Evolutionary conservation across 53 echinoderm and acorn worm species (phyloP), one percentile per base, ranked within the genome.

Genomic region (Temnopleurus reevesii): DNA sequence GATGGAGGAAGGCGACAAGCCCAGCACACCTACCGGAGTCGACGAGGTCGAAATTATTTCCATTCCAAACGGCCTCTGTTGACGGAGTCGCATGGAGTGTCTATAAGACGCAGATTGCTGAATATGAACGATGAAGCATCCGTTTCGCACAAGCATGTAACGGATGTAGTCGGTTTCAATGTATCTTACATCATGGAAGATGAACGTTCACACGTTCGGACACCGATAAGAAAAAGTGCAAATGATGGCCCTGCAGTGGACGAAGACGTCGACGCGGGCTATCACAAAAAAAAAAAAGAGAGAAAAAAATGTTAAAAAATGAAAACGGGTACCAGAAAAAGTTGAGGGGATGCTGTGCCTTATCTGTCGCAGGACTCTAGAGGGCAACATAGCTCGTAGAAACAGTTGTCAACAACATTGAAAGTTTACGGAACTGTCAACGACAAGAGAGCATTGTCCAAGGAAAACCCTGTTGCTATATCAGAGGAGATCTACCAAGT

Each of bases 11-110:
- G 45, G 49, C 5, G 61, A 85, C 38, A 85, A 85, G 27, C 86
- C 86, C 17, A 61, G 86, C 86, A 85, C 86, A 44, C 86, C 86
- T 45, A 85, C 86, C 4, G 86, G 86, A 12, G 86, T 85, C 5
- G 86, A 85, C 45, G 86, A 85, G 46, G 86, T 85, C 2, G 86
- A 85, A 24, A 85, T 85, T 2, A 29, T 85, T 7, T 1, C 43
- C 36, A 25, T 30, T 10, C 81, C 49, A 31, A 57, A 36, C 84
- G 38, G 45, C 59, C 81, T 81, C 83, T 85, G 86, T 60, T 85
- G 86, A 85, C 86, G 56, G 83, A 80, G 26, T 13, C 17, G 2
- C 30, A 49, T 12, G 27, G 15, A 46, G 80, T 41, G 80, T 51
- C 80, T 6, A 80, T 6, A 23, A 47, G 80, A 51, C 47, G 15